Evolutionary conservation across 2,113 vertebrate genomes (phyloP), one percentile per base, ranked within the genome.

Genomic region (Raja brachyura): DNA sequence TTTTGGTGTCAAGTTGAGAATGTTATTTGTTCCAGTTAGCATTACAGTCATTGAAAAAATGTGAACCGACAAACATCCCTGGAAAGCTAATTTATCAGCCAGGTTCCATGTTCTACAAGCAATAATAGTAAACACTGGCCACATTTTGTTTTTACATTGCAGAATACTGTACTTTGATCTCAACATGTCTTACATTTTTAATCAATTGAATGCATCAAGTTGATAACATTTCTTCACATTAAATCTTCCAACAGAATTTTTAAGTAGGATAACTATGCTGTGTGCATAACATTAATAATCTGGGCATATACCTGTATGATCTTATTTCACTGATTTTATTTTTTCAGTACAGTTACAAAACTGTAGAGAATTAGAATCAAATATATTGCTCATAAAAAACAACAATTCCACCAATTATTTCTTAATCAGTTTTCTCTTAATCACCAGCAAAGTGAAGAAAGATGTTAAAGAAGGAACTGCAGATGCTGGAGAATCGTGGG

Each of bases 131-230:
- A 61, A 11, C 54, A 59, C n/a, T 59, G 54, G 56, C 6, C 0
- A 59, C 28, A 61, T 85, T 25, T 48, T 83, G 79, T 22, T 83
- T 28, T 25, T 56, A 39, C 25, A 86, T 54, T 61, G 28, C 81
- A 61, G 59, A 86, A 86, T 14, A 86, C 39, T 48, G 39, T 48
- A 48, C 3, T 59, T 86, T 86, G 81, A 86, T 86, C 56, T 13
- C 56, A n/a, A 86, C 28, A 56, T 86, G 81, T 28, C 28, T 85
- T 85, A 13, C 81, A 86, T 86, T 86, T 61, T 86, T 86, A 86
- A 61, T 86, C 28, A 61, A 86, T 61, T 86, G 81, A 61, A 28
- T 86, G 4, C 25, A 86, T 14, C 81, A 86, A 3, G 9, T 86
- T 86, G 56, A 13, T 54, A 61, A n/a, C 28, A 28, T 85, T 61